A percentile compares a stretch with the other conserved stretches of the same genome.
These are phyloP conservation scores for Thymallus thymallus DNA, from an alignment of 2,113 vertebrate species.

Conservation along the genomic window DNA sequence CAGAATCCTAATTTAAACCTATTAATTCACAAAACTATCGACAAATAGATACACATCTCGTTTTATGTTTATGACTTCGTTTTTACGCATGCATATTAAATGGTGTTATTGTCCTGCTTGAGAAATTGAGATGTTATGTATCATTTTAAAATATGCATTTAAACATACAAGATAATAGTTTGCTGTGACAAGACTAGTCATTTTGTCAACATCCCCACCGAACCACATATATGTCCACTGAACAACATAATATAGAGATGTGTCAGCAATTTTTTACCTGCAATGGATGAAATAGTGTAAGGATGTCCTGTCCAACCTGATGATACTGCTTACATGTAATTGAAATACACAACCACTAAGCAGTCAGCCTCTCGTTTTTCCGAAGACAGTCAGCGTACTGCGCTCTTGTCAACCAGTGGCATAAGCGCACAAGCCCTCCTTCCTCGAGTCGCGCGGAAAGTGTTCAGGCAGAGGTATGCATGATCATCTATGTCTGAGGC, in stretches of 20 bases:
- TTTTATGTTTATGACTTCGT: no score
- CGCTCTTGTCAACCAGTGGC: conserved; percentile 7
- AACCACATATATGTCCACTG: not conserved
- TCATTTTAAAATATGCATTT: not conserved
- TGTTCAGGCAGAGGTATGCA: not conserved
- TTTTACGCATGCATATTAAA: no score
- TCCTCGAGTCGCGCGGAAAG: conserved; percentile 5
- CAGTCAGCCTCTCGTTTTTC: conserved; percentile 1
- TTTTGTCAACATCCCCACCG: not conserved
- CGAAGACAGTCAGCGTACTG: not conserved
- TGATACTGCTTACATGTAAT: conserved; percentile 10
- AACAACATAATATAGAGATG: not conserved
- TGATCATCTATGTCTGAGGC: not conserved
- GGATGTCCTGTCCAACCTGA: not conserved
- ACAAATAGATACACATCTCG: no score
- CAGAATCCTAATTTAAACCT: no score
- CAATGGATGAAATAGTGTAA: conserved; percentile 7
- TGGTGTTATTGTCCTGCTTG: not conserved
- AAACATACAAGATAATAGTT: not conserved
- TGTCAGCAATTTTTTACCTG: conserved; percentile 13
- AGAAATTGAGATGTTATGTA: not conserved
- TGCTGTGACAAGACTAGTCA: not conserved
- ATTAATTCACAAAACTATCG: no score
- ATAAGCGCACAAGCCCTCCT: conserved; percentile 4
- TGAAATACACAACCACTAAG: conserved; percentile 9